Base-by-base conservation (phyloP, 2,797 vertebrate genomes). In the Orientallactaga sibirica region DNA sequence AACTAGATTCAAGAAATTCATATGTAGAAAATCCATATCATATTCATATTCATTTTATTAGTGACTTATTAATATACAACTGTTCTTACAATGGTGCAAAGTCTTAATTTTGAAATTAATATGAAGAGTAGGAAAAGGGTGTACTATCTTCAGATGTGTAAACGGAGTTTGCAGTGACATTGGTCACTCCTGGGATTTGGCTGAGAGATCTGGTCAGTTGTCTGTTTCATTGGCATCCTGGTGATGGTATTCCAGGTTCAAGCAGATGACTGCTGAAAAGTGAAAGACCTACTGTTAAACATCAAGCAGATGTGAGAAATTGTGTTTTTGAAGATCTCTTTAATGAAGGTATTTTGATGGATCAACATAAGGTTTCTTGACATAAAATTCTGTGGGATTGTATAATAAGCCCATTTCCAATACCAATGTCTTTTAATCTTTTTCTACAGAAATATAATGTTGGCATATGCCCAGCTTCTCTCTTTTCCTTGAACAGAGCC, bases 401-500 rank as follows among this genome's bases (percentile, higher is more conserved):
- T 71, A 84, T 94, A 82, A 66, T 93, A 86, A 91, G 82, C 71
- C 33, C 22, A 64, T 93, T 96, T 94, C 67, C 11, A 73, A 68
- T 75, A 91, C 24, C 76, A 77, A 78, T 70, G 43, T 76, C 81
- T 85, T 24, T 43, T 75, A 88, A 71, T n/a, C 85, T 62, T 95
- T 95, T 88, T 95, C 80, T 75, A 41, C 76, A 94, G 95, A 95
- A 94, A 88, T 91, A 41, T 3, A 84, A 22, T 80, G 11, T 90
- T 96, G 86, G 80, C 92, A 86, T 84, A 86, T 20, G 74, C 88
- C 70, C 87, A 93, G 33, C 80, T 93, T 94, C 70, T 81, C 12
- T 96, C 33, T 92, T 93, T 93, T 88, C 90, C 88, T 92, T 80
- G 93, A 94, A 86, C 52, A 84, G 55, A 94, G 55, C 94, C 66